Conservation (phyloP, 2,888 invertebrate species). For the Clitarchus hookeri region DNA sequence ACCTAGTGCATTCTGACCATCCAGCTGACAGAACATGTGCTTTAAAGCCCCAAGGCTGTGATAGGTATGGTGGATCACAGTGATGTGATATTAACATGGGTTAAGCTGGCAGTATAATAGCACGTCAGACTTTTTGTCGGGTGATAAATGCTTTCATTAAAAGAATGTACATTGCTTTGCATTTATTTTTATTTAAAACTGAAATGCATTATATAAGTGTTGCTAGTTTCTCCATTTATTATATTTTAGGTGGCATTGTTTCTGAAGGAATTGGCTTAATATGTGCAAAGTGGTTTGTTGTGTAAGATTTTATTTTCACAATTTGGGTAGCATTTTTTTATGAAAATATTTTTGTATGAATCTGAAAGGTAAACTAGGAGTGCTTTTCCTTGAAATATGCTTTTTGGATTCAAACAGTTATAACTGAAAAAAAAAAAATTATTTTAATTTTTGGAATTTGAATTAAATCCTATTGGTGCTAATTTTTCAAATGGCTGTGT, state of each 20-base stretch:
- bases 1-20: no score
- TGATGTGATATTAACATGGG: no score
- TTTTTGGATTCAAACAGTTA: not conserved
- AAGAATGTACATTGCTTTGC: no score
- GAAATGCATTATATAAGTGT: no score
- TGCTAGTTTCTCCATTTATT: no score
- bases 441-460: not conserved
- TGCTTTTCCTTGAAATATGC: not conserved
- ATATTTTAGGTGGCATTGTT: not conserved
- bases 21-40: no score
- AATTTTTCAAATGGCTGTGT: not conserved
- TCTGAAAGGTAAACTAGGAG: not conserved
- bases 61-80: no score
- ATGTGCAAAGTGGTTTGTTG: not conserved
- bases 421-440: not conserved
- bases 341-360: not conserved
- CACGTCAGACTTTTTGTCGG: no score
- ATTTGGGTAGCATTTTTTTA: not conserved
- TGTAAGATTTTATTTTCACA: not conserved
- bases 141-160: no score
- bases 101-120: no score
- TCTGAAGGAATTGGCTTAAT: not conserved
- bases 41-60: no score
- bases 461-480: constrained; percentile 8
- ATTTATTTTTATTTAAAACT: no score